Evolutionary conservation across 2,888 invertebrate species (phyloP).

Genomic region (Lottia gigantea): DNA sequence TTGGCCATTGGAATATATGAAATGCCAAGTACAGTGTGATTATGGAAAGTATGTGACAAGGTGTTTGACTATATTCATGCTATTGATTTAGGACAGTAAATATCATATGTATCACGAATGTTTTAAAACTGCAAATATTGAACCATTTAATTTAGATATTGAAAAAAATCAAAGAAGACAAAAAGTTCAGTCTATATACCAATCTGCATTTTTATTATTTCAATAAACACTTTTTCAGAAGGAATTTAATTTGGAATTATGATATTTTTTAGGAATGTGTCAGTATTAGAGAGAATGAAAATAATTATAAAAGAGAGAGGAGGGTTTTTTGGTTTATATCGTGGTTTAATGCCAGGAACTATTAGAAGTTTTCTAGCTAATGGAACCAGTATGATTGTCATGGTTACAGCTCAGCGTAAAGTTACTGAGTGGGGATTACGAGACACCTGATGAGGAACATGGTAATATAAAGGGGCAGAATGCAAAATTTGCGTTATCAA

Average conservation of each 20-base stretch:
- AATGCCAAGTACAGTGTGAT: slow-evolving; percentile 64
- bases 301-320: slow-evolving; percentile 54
- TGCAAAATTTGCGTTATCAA: too few relatives aligned
- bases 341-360: slow-evolving; percentile 62
- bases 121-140: too few relatives aligned
- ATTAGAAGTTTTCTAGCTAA: slow-evolving; percentile 64
- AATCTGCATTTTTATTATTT: not conserved
- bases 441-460: slow-evolving; percentile 9
- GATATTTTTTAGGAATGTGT: slow-evolving; percentile 40
- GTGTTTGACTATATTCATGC: too few relatives aligned
- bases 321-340: slow-evolving; percentile 61
- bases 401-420: slow-evolving; percentile 62
- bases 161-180: too few relatives aligned
- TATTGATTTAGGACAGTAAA: too few relatives aligned
- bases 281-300: slow-evolving; percentile 53
- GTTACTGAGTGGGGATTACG: slow-evolving; percentile 63
- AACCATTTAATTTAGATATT: too few relatives aligned
- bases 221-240: too few relatives aligned
- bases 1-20: slow-evolving; percentile 67
- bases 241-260: too few relatives aligned
- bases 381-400: slow-evolving; percentile 65
- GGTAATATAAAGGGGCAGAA: too few relatives aligned
- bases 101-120: too few relatives aligned
- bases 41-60: slow-evolving; percentile 57
- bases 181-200: too few relatives aligned